Conservation (phyloP, 30 jellyfish, hydroid and myxozoan species). For the Turritopsis rubra region DNA sequence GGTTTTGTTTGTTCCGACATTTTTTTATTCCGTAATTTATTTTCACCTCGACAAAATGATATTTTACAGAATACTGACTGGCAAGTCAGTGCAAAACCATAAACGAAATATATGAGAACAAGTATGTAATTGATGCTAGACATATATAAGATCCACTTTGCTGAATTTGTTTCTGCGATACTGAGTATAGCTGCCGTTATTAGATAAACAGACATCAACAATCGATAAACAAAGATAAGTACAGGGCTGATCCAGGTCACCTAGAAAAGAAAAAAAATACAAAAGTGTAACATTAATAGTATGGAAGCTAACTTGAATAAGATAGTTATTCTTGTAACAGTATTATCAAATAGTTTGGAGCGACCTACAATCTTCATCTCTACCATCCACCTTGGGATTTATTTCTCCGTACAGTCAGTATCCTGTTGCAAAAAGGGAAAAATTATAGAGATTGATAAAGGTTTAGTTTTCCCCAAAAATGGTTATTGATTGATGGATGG, state of each 20-base stretch:
- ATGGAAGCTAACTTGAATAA: no score
- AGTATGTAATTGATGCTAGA: slow-evolving; percentile 20
- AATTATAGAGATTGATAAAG: no score
- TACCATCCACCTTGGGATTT: no score
- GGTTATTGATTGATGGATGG: no score
- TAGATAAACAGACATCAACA: slow-evolving; percentile 15
- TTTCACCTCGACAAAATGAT: not conserved
- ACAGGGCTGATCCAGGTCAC: slow-evolving; percentile 13
- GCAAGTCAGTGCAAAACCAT: slow-evolving; percentile 20
- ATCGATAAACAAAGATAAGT: slow-evolving; percentile 16
- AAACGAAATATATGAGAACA: slow-evolving; percentile 7
- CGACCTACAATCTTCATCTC: no score
- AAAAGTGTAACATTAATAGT: not conserved
- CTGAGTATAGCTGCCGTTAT: slow-evolving; percentile 3
- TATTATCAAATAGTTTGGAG: no score
- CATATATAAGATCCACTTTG: slow-evolving; percentile 24
- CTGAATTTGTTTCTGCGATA: not conserved
- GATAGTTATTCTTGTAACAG: no score
- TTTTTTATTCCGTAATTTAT: not conserved
- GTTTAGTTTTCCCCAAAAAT: no score
- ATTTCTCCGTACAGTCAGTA: no score
- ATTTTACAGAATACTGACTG: slow-evolving; percentile 15
- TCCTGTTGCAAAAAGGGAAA: no score
- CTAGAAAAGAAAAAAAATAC: not conserved
- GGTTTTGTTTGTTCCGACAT: not conserved